Evolutionary conservation across 1,140 invertebrate genomes (phyloP), one percentile per base, ranked within the genome.

Genomic region (Polypedilum vanderplanki): DNA sequence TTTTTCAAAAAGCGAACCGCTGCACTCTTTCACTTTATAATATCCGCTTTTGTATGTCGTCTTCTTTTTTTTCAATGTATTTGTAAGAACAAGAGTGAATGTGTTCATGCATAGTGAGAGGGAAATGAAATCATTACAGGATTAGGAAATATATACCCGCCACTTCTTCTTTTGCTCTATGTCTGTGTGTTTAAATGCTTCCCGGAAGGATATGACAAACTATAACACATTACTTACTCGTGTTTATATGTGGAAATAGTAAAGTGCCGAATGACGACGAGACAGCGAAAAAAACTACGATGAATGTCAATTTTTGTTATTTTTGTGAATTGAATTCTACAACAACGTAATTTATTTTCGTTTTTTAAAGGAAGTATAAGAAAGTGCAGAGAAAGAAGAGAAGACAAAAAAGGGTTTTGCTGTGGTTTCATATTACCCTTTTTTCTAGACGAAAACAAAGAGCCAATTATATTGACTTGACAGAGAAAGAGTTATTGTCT

Each of bases 141-240:
- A 70, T 70, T 70, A 70, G 65, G 65, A 70, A 70, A 22, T 18
- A 70, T 18, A 70, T 18, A 18, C 17, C 17, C 17, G 65, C 20
- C 17, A 22, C 20, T 18, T 33, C 24, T 33, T 33, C 24, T n/a
- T n/a, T n/a, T n/a, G n/a, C n/a, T 3, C 24, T 33, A 33, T 33
- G 24, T 33, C 24, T 33, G 24, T 33, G 24, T 33, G 24, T 33
- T 18, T 70, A 22, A 70, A 70, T 70, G 10, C 65, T 70, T 70
- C 65, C 65, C 65, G 65, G 65, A 70, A 70, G 65, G 65, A 70
- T 70, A 70, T 70, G 65, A 70, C 65, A 70, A 57, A 70, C 65
- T 70, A 70, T 70, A 70, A 70, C 65, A 18, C 65, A 18, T 8
- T 18, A 22, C 10, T 8, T 18, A 22, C 10, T 33, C 10, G 46